phyloP scores from a whole-genome alignment of 30 jellyfish, hydroid and myxozoan species.

The Chironex yamaguchii region DNA sequence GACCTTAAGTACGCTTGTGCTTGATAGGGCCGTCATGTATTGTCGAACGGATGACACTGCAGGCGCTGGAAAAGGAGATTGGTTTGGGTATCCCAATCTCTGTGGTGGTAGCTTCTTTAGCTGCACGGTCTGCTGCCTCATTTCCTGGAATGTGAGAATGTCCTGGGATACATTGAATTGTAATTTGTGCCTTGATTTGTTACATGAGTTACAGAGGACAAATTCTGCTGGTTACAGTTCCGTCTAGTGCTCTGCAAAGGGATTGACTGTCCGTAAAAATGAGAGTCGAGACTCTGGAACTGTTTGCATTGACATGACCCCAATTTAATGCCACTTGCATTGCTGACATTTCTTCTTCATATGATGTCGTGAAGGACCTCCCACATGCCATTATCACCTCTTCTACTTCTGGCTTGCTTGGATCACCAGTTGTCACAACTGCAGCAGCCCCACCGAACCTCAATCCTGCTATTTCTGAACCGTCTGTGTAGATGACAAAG shows the following conservation, averaged over 20 bases:
- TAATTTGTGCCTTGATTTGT: neutral
- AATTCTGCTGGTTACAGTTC: neutral
- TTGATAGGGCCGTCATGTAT: neutral
- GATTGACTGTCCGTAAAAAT: slow-evolving; percentile 59
- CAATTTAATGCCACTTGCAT: slow-evolving; percentile 6
- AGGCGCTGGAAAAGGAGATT: neutral
- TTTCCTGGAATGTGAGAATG: slow-evolving; percentile 40
- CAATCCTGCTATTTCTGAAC: slow-evolving; percentile 33
- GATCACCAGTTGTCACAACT: slow-evolving; percentile 27
- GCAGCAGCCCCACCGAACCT: slow-evolving; percentile 46
- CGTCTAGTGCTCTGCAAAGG: slow-evolving; percentile 19
- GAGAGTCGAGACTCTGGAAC: neutral
- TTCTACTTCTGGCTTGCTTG: slow-evolving; percentile 15
- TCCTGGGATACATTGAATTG: slow-evolving; percentile 47
- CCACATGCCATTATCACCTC: slow-evolving; percentile 17
- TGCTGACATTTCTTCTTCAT: slow-evolving; percentile 21
- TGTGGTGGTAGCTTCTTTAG: slow-evolving; percentile 20
- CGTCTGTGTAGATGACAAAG: slow-evolving; percentile 35
- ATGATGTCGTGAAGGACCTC: slow-evolving; percentile 8
- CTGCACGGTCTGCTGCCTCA: slow-evolving; percentile 33
- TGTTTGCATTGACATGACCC: neutral
- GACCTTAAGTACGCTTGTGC: neutral
- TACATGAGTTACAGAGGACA: neutral
- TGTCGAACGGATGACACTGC: neutral
- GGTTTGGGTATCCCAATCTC: neutral